phyloP scores from a whole-genome alignment of 2,888 invertebrate genomes.

The Chrysolina haemoptera region DNA sequence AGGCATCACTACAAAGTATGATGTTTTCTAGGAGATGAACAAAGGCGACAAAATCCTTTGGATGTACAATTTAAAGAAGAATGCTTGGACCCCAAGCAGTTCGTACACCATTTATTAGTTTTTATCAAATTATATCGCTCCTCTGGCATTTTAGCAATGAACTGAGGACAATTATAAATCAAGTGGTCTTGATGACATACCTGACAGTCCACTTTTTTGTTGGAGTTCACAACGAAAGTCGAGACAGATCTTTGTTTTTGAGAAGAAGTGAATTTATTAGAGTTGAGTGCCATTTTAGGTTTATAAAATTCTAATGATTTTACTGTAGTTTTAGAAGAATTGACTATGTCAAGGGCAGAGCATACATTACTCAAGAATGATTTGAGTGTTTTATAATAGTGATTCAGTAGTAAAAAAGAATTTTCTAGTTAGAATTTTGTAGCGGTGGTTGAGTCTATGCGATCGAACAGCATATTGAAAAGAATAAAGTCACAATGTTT shows the following conservation, averaged over 20 bases:
- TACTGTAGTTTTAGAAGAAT: background rate
- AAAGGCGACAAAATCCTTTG: background rate
- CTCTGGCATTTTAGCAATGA: constrained; percentile 17
- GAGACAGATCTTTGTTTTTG: background rate
- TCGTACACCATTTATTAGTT: constrained; percentile 13
- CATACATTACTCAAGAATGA: background rate
- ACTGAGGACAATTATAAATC: constrained; percentile 12
- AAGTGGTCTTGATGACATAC: constrained; percentile 12
- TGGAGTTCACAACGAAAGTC: constrained; percentile 10
- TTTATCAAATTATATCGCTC: constrained; percentile 17
- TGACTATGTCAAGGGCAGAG: constrained; percentile 1
- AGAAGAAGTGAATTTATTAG: background rate
- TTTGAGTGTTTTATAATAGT: too few species aligned
- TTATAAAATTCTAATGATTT: background rate
- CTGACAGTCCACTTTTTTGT: constrained; percentile 12
- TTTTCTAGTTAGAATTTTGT: too few species aligned
- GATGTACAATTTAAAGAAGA: background rate
- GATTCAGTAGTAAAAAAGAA: too few species aligned
- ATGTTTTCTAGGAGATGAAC: background rate
- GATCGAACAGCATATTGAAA: too few species aligned
- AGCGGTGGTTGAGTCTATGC: too few species aligned
- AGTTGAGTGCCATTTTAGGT: background rate
- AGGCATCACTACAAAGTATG: constrained; percentile 3
- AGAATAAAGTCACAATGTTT: too few species aligned
- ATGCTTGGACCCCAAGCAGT: constrained; percentile 16